Percentiles rank a stretch among this genome's conserved stretches.
Conservation (phyloP, 2,113 vertebrate genomes). For the Dromiciops gliroides region DNA sequence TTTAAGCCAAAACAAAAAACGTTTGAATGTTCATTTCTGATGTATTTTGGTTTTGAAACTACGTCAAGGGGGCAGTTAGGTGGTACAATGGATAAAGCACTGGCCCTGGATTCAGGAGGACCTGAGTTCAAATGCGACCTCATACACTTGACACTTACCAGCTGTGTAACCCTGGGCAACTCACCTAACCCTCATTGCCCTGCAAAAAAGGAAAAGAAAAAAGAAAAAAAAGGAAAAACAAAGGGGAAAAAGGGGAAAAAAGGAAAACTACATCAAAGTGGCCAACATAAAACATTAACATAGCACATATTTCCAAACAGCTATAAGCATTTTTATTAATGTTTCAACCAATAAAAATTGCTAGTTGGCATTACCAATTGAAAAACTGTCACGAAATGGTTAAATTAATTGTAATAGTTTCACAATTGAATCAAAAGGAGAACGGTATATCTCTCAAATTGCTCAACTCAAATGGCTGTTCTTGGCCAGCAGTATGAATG, state of each 20-base stretch:
- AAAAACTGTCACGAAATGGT: slow-evolving; percentile 2
- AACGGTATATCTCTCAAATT: neutral
- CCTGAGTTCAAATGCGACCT: too few relatives aligned
- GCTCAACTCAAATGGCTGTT: neutral
- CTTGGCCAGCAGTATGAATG: neutral
- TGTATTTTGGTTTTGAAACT: neutral
- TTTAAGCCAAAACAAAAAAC: neutral
- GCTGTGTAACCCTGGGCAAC: too few relatives aligned
- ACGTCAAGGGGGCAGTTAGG: neutral
- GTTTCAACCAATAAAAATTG: neutral
- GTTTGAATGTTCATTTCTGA: neutral
- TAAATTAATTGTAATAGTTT: neutral
- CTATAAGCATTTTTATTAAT: neutral
- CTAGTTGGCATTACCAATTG: neutral
- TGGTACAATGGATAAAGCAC: too few relatives aligned
- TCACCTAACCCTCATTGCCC: too few relatives aligned
- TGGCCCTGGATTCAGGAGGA: too few relatives aligned
- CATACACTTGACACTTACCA: too few relatives aligned
- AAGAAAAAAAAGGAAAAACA: too few relatives aligned
- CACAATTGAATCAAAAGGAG: neutral
- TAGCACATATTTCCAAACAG: neutral
- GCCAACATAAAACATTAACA: neutral
- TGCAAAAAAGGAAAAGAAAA: too few relatives aligned
- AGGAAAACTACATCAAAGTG: neutral
- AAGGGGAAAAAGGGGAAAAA: too few relatives aligned